These are phyloP conservation scores for Tenthredo amoena DNA, from an alignment of 2,888 invertebrate genomes.

Conservation along the genomic window DNA sequence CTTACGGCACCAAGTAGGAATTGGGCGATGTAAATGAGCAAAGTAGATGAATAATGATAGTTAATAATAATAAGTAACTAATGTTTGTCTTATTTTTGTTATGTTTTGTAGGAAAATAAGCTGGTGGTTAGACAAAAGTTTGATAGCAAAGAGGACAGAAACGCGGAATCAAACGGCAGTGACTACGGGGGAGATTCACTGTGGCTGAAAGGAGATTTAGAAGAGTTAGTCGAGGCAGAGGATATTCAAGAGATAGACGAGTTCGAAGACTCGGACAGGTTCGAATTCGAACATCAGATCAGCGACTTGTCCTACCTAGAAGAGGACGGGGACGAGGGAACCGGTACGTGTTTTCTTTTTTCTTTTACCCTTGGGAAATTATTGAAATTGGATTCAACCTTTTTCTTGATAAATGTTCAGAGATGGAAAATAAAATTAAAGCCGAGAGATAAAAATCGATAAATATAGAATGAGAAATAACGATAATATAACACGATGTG, in stretches of 20 bases:
- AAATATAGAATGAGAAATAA: neutral
- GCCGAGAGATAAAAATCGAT: neutral
- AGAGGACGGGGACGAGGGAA: conserved; percentile 62
- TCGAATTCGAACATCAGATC: conserved; percentile 62
- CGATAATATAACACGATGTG: neutral
- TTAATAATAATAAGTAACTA: neutral
- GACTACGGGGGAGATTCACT: conserved; percentile 62
- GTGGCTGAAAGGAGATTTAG: conserved; percentile 65
- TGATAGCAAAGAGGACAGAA: conserved; percentile 55
- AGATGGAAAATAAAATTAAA: neutral
- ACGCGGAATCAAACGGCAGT: conserved; percentile 54
- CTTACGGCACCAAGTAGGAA: neutral
- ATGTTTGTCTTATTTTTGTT: neutral
- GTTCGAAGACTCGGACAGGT: conserved; percentile 63
- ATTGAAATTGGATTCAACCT: neutral
- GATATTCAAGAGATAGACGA: conserved; percentile 64
- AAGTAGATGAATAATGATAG: neutral
- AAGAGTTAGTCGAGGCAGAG: conserved; percentile 64
- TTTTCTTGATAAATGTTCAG: neutral
- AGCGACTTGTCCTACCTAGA: conserved; percentile 58
- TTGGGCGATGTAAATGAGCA: neutral
- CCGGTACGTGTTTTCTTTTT: conserved; percentile 56
- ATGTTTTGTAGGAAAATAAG: conserved; percentile 60
- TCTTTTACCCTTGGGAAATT: neutral
- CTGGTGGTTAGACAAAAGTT: conserved; percentile 57